Conservation (phyloP, 2,797 vertebrate genomes). For the Buphagus erythrorhynchus region DNA sequence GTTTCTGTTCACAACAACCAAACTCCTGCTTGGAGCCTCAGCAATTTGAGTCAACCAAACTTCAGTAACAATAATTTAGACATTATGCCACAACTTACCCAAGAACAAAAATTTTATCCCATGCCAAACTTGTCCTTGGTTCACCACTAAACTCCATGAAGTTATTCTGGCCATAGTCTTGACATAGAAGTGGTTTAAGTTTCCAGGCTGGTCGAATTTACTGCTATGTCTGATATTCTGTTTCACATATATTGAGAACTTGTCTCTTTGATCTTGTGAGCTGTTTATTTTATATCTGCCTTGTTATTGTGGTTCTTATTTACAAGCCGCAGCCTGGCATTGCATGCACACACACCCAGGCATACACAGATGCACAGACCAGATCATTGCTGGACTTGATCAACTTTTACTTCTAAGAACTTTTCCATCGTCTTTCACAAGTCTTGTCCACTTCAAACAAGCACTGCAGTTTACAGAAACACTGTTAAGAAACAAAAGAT, state of each 20-base stretch:
- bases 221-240: not conserved
- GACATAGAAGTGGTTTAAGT: not conserved
- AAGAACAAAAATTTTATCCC: conserved; percentile 22
- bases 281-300: conserved; percentile 47
- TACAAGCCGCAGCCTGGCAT: conserved; percentile 1
- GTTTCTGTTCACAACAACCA: conserved; percentile 7
- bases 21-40: conserved; percentile 30
- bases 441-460: not conserved
- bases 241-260: not conserved
- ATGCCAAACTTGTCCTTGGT: not conserved
- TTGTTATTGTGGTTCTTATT: conserved; percentile 41
- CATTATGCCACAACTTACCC: conserved; percentile 16
- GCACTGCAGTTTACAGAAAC: not conserved
- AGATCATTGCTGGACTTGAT: not conserved
- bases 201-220: conserved; percentile 6
- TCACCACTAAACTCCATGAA: conserved; percentile 5
- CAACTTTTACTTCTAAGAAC: not conserved
- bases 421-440: not conserved
- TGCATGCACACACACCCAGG: not conserved
- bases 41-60: conserved; percentile 33
- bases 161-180: not conserved
- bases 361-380: not conserved
- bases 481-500: not conserved
- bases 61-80: conserved; percentile 38
- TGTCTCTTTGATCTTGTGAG: conserved; percentile 15